Conservation (phyloP, 2,113 vertebrate species). For the Mormyrus iriodes region DNA sequence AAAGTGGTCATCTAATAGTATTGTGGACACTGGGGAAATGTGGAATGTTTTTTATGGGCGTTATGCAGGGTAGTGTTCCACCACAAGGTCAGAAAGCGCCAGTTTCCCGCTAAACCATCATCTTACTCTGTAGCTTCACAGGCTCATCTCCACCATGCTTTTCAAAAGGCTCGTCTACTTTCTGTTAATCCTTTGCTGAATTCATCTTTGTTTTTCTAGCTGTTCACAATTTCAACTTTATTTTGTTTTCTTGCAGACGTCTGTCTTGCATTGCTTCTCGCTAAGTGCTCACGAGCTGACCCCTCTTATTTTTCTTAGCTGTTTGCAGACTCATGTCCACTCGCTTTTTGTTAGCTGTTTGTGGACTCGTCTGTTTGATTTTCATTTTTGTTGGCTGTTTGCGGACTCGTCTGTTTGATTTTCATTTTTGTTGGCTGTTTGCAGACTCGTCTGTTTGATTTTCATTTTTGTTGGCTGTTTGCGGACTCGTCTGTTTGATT, state of each 20-base stretch:
- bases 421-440: not conserved
- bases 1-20: slow-evolving; percentile 18
- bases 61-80: not conserved
- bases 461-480: not conserved
- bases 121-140: not conserved
- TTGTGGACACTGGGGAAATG: slow-evolving; percentile 13
- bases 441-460: not conserved
- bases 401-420: no score
- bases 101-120: not conserved
- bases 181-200: not conserved
- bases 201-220: not conserved
- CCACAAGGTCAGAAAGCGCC: not conserved
- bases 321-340: not conserved
- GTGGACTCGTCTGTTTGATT: not conserved
- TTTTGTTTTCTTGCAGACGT: not conserved
- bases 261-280: not conserved
- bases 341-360: not conserved
- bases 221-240: not conserved
- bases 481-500: no score
- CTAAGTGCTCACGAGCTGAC: not conserved
- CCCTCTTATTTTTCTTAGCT: not conserved
- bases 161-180: not conserved
- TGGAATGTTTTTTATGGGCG: not conserved
- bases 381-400: no score
- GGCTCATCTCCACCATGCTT: not conserved